These are phyloP conservation scores for Monopterus albus DNA, from an alignment of 2,113 vertebrate genomes.

Conservation along the genomic window DNA sequence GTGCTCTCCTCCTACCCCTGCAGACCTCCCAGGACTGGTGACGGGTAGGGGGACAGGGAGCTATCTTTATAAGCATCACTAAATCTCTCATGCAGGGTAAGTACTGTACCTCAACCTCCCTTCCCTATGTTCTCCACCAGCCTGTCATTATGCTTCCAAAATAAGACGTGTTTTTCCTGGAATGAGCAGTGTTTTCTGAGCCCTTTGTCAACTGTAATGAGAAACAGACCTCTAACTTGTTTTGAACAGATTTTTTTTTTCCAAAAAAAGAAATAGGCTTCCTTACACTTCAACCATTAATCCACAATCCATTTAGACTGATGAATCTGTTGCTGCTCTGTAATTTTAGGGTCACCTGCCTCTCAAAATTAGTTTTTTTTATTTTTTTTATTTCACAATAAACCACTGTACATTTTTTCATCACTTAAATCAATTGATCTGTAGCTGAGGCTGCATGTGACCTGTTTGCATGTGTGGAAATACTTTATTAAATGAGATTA, in stretches of 20 bases:
- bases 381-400: neutral
- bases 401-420: neutral
- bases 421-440: neutral
- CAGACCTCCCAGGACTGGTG: slow-evolving; percentile 76
- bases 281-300: neutral
- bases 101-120: slow-evolving; percentile 60
- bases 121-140: slow-evolving; percentile 13
- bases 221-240: slow-evolving; percentile 88
- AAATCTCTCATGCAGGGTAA: slow-evolving; percentile 72
- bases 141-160: slow-evolving; percentile 50
- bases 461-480: slow-evolving; percentile 11
- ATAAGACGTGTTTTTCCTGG: slow-evolving; percentile 49
- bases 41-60: slow-evolving; percentile 44
- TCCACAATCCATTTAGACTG: neutral
- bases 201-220: slow-evolving; percentile 89
- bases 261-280: neutral
- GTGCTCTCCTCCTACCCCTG: slow-evolving; percentile 66
- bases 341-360: neutral
- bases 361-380: no score
- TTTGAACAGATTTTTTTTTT: neutral
- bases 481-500: neutral
- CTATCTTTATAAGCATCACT: slow-evolving; percentile 63
- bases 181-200: slow-evolving; percentile 78
- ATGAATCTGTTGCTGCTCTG: no score
- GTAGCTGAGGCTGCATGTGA: slow-evolving; percentile 16